These are phyloP conservation scores for Polyommatus iphigenia DNA, from an alignment of 2,888 invertebrate species.

Conservation along the genomic window DNA sequence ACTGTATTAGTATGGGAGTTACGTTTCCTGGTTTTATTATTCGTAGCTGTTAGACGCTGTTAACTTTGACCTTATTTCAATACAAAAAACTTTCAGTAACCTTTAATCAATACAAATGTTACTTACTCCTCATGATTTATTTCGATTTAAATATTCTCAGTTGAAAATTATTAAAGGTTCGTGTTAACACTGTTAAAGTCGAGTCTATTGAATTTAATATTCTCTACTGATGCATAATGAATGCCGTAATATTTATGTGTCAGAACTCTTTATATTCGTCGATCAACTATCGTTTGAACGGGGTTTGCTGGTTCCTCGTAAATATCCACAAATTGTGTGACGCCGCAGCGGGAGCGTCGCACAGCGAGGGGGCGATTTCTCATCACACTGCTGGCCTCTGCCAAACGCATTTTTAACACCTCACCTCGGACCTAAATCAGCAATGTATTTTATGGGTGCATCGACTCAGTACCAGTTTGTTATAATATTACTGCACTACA, in stretches of 20 bases:
- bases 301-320: conserved; percentile 71
- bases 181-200: not conserved
- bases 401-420: conserved; percentile 79
- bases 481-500: conserved; percentile 7
- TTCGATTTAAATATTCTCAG: not conserved
- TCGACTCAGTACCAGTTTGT: conserved; percentile 49
- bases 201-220: conserved; percentile 20
- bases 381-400: conserved; percentile 69
- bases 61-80: not conserved
- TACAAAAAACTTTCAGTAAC: not conserved
- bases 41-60: not conserved
- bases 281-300: conserved; percentile 47
- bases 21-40: no score
- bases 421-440: conserved; percentile 70
- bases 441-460: conserved; percentile 66
- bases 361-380: conserved; percentile 77
- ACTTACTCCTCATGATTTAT: not conserved
- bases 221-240: conserved; percentile 1
- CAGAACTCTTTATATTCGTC: conserved; percentile 19
- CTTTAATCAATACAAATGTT: not conserved
- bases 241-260: conserved; percentile 11
- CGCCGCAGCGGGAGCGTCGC: conserved; percentile 69
- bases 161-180: not conserved
- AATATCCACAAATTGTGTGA: conserved; percentile 75
- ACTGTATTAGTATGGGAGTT: no score